These are phyloP conservation scores for Lordiphosa andalusiaca DNA, from an alignment of 2,888 invertebrate genomes.

Conservation along the genomic window DNA sequence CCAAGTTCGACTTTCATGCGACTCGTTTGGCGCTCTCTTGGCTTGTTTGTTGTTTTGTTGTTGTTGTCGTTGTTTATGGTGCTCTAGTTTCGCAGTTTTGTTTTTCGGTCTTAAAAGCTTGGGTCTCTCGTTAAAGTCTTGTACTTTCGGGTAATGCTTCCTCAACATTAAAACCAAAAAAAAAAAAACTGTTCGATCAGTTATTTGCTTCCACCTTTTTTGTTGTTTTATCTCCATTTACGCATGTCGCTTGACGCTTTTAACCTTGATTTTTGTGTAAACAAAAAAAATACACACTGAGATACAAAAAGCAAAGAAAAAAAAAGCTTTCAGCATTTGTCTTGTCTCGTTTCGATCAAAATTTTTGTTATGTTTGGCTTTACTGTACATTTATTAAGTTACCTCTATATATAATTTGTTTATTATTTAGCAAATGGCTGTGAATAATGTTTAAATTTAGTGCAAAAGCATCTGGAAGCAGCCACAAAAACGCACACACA, in stretches of 20 bases:
- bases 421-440: conserved; percentile 64
- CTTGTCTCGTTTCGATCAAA: conserved; percentile 26
- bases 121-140: conserved; percentile 4
- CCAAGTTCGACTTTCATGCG: no score
- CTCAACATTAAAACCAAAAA: conserved; percentile 2
- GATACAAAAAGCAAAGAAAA: conserved; percentile 52
- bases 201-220: conserved; percentile 63
- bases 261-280: conserved; percentile 73
- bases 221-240: conserved; percentile 42
- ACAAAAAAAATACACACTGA: conserved; percentile 54
- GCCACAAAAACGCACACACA: conserved; percentile 6
- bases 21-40: no score
- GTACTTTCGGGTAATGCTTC: conserved; percentile 12
- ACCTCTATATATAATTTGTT: conserved; percentile 70
- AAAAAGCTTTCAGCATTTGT: conserved; percentile 59
- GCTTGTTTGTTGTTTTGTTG: no score
- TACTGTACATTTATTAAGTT: conserved; percentile 67
- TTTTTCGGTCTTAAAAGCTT: background rate
- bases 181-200: conserved; percentile 35
- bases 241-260: conserved; percentile 71
- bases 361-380: conserved; percentile 39
- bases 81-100: background rate
- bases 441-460: conserved; percentile 64
- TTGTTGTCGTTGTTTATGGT: no score
- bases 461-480: conserved; percentile 37